phyloP scores from a whole-genome alignment of 1,140 invertebrate genomes.

The Drosophila novamexicana region DNA sequence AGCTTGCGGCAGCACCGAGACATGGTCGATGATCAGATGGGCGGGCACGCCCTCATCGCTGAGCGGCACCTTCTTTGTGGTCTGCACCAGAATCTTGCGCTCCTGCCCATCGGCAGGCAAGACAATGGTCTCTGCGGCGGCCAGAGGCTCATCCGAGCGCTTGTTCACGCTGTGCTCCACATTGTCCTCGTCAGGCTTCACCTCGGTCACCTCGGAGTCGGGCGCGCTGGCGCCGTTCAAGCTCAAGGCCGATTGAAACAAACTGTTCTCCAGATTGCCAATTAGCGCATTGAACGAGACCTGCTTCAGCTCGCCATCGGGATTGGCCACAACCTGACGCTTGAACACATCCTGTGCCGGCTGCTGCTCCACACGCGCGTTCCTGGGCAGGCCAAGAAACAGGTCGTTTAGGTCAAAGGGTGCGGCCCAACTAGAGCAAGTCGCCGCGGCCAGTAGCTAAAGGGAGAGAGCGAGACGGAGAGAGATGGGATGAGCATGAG shows the following conservation, averaged over 20 bases:
- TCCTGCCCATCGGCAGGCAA: conserved; percentile 34
- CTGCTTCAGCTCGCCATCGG: conserved; percentile 69
- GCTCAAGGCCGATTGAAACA: conserved; percentile 73
- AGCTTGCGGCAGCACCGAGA: conserved; percentile 70
- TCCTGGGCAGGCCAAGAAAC: conserved; percentile 36
- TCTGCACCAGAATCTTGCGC: conserved; percentile 67
- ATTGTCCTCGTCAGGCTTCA: conserved; percentile 37
- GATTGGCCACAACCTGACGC: conserved; percentile 61
- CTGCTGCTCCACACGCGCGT: conserved; percentile 23
- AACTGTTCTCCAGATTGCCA: conserved; percentile 70
- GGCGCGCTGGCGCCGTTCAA: conserved; percentile 51
- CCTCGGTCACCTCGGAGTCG: conserved; percentile 49
- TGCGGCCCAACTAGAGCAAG: conserved; percentile 38
- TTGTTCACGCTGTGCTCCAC: conserved; percentile 53
- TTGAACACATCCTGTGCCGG: conserved; percentile 64
- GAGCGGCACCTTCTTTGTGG: conserved; percentile 65
- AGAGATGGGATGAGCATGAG: not conserved
- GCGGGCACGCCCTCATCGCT: conserved; percentile 55
- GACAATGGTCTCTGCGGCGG: not conserved
- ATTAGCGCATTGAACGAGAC: conserved; percentile 71
- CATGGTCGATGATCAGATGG: conserved; percentile 73
- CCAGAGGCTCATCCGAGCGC: conserved; percentile 49
- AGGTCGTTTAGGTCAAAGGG: conserved; percentile 60
- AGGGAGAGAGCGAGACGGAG: not conserved
- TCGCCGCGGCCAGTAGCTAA: conserved; percentile 43